These are phyloP conservation scores for Platysternon megacephalum DNA, from an alignment of 2,113 vertebrate genomes.

Conservation along the genomic window DNA sequence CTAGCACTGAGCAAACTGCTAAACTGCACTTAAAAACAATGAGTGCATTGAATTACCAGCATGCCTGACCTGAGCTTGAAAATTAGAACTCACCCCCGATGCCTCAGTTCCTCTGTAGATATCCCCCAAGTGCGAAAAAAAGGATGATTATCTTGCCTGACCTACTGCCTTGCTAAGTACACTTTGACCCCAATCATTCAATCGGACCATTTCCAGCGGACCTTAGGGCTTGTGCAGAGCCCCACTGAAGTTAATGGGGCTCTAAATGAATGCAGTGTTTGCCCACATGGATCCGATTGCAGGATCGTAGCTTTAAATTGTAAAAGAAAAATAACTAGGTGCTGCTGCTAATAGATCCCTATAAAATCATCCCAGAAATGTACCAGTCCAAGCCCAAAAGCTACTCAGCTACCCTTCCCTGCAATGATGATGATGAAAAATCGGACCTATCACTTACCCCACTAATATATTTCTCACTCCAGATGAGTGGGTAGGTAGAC, in stretches of 20 bases:
- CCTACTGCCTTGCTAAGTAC: too few species aligned
- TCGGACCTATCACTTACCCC: neutral
- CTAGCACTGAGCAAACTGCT: neutral
- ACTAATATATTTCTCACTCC: neutral
- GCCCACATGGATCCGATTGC: neutral
- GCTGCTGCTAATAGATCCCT: neutral
- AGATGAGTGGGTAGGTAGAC: neutral
- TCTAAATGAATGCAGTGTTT: neutral
- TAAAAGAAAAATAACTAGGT: neutral
- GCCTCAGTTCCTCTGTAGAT: too few species aligned
- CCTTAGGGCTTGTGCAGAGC: neutral
- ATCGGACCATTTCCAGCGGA: too few species aligned
- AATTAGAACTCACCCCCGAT: too few species aligned
- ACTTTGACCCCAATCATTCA: too few species aligned
- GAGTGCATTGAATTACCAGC: neutral
- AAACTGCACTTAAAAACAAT: slow-evolving; percentile 1
- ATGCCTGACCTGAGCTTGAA: too few species aligned
- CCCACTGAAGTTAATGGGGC: neutral
- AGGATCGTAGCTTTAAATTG: neutral
- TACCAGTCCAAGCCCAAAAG: neutral
- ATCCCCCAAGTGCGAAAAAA: too few species aligned
- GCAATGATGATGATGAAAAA: neutral
- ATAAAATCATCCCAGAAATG: neutral
- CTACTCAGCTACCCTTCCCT: neutral
- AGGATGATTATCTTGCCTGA: too few species aligned